Base-by-base conservation (phyloP, 2,888 invertebrate species). In the Pachymerium ferrugineum region DNA sequence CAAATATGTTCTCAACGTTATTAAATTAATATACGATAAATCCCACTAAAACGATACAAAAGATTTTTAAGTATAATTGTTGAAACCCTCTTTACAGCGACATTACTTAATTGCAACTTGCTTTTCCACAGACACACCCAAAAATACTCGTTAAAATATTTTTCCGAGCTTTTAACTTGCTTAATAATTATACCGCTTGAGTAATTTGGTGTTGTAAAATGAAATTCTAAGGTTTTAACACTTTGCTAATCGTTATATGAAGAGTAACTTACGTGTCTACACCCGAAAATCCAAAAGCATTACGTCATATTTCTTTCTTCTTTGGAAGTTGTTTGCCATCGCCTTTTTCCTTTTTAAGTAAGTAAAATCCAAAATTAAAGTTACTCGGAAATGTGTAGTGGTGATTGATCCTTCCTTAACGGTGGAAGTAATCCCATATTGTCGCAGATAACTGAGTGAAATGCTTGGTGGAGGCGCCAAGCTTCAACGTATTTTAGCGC, bases 291-390 rank as follows among this genome's bases (percentile, higher is more conserved):
- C 62, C 12, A 62, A 28, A 2, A 28, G 28, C 25, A 62, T 62
- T 62, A 62, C 62, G 62, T 62, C 62, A 62, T 62, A 28, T 62
- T 62, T 28, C 62, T 62, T 62, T 62, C 62, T 62, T 62, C 62
- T 62, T 25, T 2, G 62, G 10, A 62, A 25, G 14, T 62, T 62
- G 12, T 28, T 22, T 8, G 22, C 62, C 62, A 62, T 62, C 62
- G 62, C 14, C 8, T 25, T 62, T 25, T n/a, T n/a, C n/a, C n/a
- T n/a, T n/a, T n/a, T n/a, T n/a, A n/a, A n/a, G n/a, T n/a, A n/a
- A n/a, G n/a, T n/a, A n/a, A n/a, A n/a, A n/a, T n/a, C n/a, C n/a
- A 28, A 10, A 2, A 12, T 22, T 28, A 12, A 22, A 62, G 25
- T 62, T n/a, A 5, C 62, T 62, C 2, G 4, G 0, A 62, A 25